These are phyloP conservation scores for Microcebus ravelobensis DNA, from an alignment of 2,113 vertebrate genomes.

Conservation along the genomic window DNA sequence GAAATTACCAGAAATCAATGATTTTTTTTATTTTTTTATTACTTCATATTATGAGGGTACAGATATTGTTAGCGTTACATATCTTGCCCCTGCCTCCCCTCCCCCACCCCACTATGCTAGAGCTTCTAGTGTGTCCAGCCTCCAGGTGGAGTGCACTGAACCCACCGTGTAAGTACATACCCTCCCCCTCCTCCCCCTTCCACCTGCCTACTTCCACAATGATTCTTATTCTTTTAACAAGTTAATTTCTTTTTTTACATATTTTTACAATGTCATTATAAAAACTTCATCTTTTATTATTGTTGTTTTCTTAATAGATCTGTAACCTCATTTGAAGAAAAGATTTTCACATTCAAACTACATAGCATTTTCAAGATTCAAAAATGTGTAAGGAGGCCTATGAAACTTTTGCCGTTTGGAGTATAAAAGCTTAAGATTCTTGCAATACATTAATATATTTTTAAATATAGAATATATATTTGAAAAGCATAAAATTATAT, in stretches of 20 bases:
- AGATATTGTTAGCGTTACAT: too few relatives aligned
- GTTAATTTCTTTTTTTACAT: background rate
- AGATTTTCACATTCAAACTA: background rate
- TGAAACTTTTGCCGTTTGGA: background rate
- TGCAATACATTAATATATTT: background rate
- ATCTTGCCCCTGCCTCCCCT: too few relatives aligned
- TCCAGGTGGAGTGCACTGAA: too few relatives aligned
- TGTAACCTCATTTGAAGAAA: background rate
- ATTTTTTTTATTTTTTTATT: background rate
- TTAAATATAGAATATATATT: background rate
- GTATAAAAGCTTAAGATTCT: background rate
- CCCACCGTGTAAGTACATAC: too few relatives aligned
- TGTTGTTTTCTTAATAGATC: background rate
- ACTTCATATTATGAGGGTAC: too few relatives aligned
- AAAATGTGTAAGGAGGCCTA: background rate
- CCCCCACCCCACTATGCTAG: too few relatives aligned
- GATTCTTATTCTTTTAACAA: background rate
- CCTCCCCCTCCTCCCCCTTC: too few relatives aligned
- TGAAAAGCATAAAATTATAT: background rate
- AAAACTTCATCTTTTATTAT: background rate
- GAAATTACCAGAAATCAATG: background rate
- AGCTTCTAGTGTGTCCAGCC: too few relatives aligned
- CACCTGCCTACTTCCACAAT: background rate
- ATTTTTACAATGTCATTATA: slow-evolving; percentile 18
- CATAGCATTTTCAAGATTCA: background rate